Base-by-base conservation (phyloP, 2,888 invertebrate genomes). In the Cerastis rubricosa region DNA sequence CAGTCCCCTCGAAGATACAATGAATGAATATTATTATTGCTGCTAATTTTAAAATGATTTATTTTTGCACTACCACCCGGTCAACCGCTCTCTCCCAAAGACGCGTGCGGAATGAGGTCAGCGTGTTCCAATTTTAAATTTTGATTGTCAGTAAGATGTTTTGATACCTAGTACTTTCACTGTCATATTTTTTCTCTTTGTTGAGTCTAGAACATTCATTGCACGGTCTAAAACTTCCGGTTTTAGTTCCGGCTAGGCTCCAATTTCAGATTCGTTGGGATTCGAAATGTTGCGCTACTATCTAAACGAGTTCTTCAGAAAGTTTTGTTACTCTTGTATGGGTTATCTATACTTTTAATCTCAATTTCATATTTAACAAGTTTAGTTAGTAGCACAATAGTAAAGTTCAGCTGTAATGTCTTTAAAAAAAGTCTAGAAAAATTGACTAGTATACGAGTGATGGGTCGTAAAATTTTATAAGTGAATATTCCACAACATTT, bases 121-220 rank as follows among this genome's bases (percentile, higher is more conserved):
- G 78, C 84, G 86, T 90, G 94, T 94, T 95, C 95, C 95, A 95
- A 94, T 96, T 96, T 95, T 95, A 94, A 94, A 95, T 94, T 94
- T 93, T 93, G 92, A 94, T 94, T 94, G 93, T 93, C 91, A 90
- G 90, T 87, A 72, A 45, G 87, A 86, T 88, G 87, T 90, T 87
- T 89, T 89, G 76, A 89, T 90, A 90, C 88, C 87, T 89, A 89
- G 87, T 90, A 94, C 95, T 95, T 96, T 96, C 95, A 94, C 95
- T 94, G 84, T 25, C 65, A 82, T 84, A 86, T 89, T 86, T 29
- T 88, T 89, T 78, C 78, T 83, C 75, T 83, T 76, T 71, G 77
- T 68, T n/a, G 43, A 79, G 66, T 76, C 69, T 81, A 81, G 75
- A 78, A 71, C 73, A 76, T 85, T 85, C 74, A 65, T 85, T 78